Evolutionary conservation across 2,797 vertebrate species (phyloP), one percentile per base, ranked within the genome.

Genomic region (Brotula barbata): DNA sequence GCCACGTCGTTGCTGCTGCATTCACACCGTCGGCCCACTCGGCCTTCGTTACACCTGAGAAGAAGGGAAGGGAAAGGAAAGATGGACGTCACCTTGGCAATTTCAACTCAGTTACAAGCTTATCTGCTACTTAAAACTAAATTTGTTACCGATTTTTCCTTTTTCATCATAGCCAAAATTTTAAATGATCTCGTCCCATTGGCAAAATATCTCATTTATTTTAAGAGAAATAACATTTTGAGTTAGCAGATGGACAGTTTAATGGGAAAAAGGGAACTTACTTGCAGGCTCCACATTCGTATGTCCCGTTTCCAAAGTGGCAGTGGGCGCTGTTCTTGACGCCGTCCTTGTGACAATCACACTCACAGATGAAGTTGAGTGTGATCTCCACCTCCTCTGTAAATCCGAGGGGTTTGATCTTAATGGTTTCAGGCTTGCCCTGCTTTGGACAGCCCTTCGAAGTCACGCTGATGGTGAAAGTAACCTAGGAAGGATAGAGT

Each of bases 211-310:
- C 16, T 16, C 37, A 39, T 15, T 39, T n/a, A n/a, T 39, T 40
- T 40, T 40, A 40, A 40, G 15, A 36, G 14, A 39, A 39, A n/a
- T 7, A 40, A 40, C 6, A 40, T 16, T 40, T 40, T 16, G 7
- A 40, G 39, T 7, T n/a, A n/a, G 39, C 8, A 40, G 2, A 40
- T 40, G 39, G 16, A n/a, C n/a, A n/a, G 34, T 36, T 36, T 7
- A 36, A 14, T 36, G 13, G 6, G 9, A 12, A 10, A 4, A 36
- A n/a, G n/a, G n/a, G 22, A 41, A 52, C 86, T 80, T 83, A 98
- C 97, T 94, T 97, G 94, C 97, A 99, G 0, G 96, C 96, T 37
- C 97, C 97, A 64, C 97, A 99, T 67, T 99, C 97, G 16, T 93
- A 95, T 0, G 96, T 96, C 5, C 97, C 96, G 0, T 98, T 96